These are phyloP conservation scores for Mormyrus proboscirostris DNA, from an alignment of 2,797 vertebrate genomes.

Conservation along the genomic window DNA sequence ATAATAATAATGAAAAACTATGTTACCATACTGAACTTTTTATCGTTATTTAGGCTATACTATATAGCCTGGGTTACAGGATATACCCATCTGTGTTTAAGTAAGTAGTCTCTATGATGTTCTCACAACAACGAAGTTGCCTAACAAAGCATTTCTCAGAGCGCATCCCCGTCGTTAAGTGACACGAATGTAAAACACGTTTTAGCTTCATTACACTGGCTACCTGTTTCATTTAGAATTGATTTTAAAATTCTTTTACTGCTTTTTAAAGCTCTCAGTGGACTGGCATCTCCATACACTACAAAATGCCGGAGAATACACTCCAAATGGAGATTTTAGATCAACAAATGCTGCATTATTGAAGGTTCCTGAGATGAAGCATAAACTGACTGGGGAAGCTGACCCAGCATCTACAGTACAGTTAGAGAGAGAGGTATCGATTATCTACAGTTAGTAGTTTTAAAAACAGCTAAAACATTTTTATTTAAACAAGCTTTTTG, in stretches of 20 bases:
- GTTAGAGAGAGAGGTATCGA: not conserved
- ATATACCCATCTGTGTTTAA: not conserved
- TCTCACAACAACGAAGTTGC: not conserved
- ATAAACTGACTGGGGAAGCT: not conserved
- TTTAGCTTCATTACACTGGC: not conserved
- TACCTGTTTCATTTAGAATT: not conserved
- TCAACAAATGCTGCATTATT: no score
- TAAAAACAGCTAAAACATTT: not conserved
- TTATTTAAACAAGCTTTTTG: not conserved
- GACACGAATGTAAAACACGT: not conserved
- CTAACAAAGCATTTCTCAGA: not conserved
- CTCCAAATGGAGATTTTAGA: not conserved
- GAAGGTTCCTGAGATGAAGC: no score
- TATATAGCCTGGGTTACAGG: not conserved
- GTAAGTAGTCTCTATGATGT: not conserved
- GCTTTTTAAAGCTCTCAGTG: not conserved
- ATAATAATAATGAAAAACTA: not conserved
- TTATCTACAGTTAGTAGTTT: not conserved
- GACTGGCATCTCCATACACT: not conserved
- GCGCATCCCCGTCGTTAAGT: not conserved
- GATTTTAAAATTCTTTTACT: not conserved
- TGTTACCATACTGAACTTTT: not conserved
- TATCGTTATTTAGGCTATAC: not conserved
- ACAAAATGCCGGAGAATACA: not conserved
- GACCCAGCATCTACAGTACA: not conserved